A percentile compares a stretch with the other conserved stretches of the same genome.
These are phyloP conservation scores for Ctenicera cuprea DNA, from an alignment of 2,888 invertebrate species.

Conservation along the genomic window DNA sequence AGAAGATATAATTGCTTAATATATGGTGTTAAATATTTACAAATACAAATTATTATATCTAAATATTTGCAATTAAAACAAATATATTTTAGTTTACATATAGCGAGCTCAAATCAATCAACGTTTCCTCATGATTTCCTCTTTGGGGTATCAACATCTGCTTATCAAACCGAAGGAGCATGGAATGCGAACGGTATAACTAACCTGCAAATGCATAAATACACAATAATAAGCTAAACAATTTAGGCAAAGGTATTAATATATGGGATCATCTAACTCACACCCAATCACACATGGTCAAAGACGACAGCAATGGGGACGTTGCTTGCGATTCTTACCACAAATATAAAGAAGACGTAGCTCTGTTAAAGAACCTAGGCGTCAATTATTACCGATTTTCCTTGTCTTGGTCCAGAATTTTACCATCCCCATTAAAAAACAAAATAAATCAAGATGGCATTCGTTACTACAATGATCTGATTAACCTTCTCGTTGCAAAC, in stretches of 20 bases:
- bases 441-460: slow-evolving; percentile 82
- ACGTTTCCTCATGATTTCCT: slow-evolving; percentile 28
- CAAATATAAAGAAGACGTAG: slow-evolving; percentile 70
- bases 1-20: too few relatives aligned
- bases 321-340: slow-evolving; percentile 81
- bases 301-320: slow-evolving; percentile 76
- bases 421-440: slow-evolving; percentile 80
- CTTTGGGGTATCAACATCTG: slow-evolving; percentile 35
- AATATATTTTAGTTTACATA: too few relatives aligned
- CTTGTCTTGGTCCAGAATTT: slow-evolving; percentile 79
- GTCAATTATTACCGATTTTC: slow-evolving; percentile 77
- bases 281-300: slow-evolving; percentile 72
- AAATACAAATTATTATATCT: too few relatives aligned
- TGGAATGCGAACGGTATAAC: slow-evolving; percentile 37
- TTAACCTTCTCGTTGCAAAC: slow-evolving; percentile 78
- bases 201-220: background rate
- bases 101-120: too few relatives aligned
- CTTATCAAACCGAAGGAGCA: slow-evolving; percentile 41
- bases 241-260: slow-evolving; percentile 76
- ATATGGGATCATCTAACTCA: slow-evolving; percentile 82
- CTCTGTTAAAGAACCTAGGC: slow-evolving; percentile 75
- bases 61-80: too few relatives aligned
- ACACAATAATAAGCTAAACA: too few relatives aligned
- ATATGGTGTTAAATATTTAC: too few relatives aligned
- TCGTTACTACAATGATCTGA: slow-evolving; percentile 83